phyloP scores from a whole-genome alignment of 2,888 invertebrate species.

The Drosophila mercatorum region DNA sequence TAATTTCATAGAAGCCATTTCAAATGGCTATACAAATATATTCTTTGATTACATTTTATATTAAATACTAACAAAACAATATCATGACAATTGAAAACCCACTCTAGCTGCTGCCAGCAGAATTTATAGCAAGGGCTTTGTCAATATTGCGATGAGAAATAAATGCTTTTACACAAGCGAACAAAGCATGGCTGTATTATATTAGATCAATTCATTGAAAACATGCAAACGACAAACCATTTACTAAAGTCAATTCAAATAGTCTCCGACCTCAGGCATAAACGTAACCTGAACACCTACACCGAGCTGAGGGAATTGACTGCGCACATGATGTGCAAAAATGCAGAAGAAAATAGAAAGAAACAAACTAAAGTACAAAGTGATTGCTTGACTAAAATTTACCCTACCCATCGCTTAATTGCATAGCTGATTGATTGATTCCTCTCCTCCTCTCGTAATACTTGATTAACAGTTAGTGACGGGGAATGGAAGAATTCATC shows the following conservation, averaged over 20 bases:
- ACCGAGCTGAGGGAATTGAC: slow-evolving; percentile 20
- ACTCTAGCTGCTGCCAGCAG: not conserved
- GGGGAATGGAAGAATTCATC: not conserved
- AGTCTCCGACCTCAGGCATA: slow-evolving; percentile 12
- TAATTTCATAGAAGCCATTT: no score
- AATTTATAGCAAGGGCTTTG: slow-evolving; percentile 9
- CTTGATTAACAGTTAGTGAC: not conserved
- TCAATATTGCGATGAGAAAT: slow-evolving; percentile 30
- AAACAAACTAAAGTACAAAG: not conserved
- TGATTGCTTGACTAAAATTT: slow-evolving; percentile 8
- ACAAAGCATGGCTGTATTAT: slow-evolving; percentile 29
- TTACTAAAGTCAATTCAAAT: slow-evolving; percentile 53
- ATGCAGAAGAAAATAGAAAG: slow-evolving; percentile 17
- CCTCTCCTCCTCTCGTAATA: not conserved
- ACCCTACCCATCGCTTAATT: slow-evolving; percentile 2
- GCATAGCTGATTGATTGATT: not conserved
- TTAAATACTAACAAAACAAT: not conserved
- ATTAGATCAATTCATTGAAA: slow-evolving; percentile 37
- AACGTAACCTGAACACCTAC: slow-evolving; percentile 1
- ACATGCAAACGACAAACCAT: slow-evolving; percentile 47
- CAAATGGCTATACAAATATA: no score
- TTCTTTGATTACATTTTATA: not conserved
- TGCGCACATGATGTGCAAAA: slow-evolving; percentile 36
- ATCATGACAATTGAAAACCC: not conserved
- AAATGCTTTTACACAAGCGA: slow-evolving; percentile 21